Percentiles rank a stretch among this genome's conserved stretches.
Evolutionary conservation across 2,113 vertebrate genomes (phyloP).

Genomic region (Astur gentilis): DNA sequence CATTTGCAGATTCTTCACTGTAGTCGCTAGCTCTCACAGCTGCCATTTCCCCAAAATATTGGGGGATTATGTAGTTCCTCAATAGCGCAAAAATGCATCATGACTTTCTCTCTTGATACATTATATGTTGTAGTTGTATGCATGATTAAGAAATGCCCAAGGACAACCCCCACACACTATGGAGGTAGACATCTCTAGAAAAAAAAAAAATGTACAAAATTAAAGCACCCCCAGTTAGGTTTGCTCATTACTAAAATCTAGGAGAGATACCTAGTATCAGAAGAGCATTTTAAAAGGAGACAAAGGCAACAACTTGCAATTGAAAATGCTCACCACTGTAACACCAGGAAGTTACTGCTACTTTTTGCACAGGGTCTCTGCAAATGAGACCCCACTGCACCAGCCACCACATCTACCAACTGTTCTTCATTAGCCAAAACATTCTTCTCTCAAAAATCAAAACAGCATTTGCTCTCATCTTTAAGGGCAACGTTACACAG

Average conservation of each 20-base stretch:
- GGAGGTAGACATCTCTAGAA: neutral
- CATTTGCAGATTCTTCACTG: neutral
- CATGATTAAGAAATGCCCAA: neutral
- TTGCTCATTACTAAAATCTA: neutral
- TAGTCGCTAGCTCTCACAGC: neutral
- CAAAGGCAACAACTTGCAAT: neutral
- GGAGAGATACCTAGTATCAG: neutral
- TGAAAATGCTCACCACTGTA: neutral
- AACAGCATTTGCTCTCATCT: neutral
- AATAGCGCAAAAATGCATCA: neutral
- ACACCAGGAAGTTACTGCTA: neutral
- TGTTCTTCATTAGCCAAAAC: slow-evolving; percentile 46
- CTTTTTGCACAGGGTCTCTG: neutral
- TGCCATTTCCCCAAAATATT: neutral
- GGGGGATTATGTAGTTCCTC: neutral
- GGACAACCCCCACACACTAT: neutral
- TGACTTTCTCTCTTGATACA: neutral
- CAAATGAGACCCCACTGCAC: neutral
- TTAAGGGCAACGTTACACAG: neutral
- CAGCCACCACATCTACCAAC: slow-evolving; percentile 24
- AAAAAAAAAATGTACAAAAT: neutral
- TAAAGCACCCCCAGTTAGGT: neutral
- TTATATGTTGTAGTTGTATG: neutral
- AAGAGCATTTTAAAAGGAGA: neutral
- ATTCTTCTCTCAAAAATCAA: slow-evolving; percentile 13